Base-by-base conservation (phyloP, 1,140 invertebrate species). In the Ctenoplectra terminalis region DNA sequence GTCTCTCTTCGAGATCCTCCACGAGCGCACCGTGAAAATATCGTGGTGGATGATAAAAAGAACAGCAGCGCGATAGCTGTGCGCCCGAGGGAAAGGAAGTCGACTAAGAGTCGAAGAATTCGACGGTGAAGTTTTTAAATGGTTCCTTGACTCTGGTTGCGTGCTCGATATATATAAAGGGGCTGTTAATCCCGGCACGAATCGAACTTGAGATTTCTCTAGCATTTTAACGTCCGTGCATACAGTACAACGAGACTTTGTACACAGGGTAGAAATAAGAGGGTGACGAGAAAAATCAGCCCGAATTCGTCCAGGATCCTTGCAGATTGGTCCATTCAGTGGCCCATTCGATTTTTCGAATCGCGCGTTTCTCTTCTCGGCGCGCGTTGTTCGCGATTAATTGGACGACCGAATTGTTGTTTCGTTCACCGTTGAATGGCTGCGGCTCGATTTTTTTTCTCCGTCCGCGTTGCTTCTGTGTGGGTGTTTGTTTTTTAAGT, bases 341-440 rank as follows among this genome's bases (percentile, higher is more conserved):
- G 84, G 79, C 81, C 84, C 80, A 86, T 87, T 87, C 80, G 74
- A 83, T 87, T 86, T 75, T 75, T 87, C 85, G 85, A 86, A 86
- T 78, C 64, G 63, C 48, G 83, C 77, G 82, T 66, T 86, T 66
- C 77, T 72, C 71, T 86, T 83, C 75, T 71, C 75, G 48, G 64
- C 66, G 67, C 66, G 58, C 79, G 80, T 88, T 80, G 76, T 89
- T 74, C 81, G 76, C 81, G 81, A 86, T 87, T 87, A 87, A 87
- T 86, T 83, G 85, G 84, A 83, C 76, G 84, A 79, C 73, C 81
- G 76, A 87, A 86, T 87, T 86, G 84, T 77, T 86, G 81, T 80
- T 87, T 86, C 85, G 84, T 87, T 72, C 71, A 9, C 11, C 52
- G 81, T 67, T 82, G 31, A 82, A 74, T 82, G 84, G 60, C 66